Evolutionary conservation across 2,888 invertebrate species (phyloP).

Genomic region (Himalopsyche kuldschensis): DNA sequence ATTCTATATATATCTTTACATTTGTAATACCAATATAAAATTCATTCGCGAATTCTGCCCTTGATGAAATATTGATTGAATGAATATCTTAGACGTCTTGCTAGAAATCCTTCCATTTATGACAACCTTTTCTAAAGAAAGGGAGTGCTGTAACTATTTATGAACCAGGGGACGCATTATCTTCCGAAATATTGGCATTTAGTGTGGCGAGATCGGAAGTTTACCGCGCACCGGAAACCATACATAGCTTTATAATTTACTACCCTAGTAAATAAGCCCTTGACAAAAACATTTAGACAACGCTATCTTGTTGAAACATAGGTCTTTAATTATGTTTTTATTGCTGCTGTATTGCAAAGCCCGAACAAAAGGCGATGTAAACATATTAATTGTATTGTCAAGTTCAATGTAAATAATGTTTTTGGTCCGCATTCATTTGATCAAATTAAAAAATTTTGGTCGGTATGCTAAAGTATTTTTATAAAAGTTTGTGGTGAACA

Average conservation of each 20-base stretch:
- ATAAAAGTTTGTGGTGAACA: too few species aligned
- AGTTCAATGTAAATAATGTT: too few species aligned
- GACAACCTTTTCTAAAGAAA: background rate
- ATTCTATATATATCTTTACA: too few species aligned
- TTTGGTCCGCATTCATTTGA: too few species aligned
- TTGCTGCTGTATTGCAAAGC: background rate
- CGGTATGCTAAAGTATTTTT: too few species aligned
- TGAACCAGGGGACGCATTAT: constrained; percentile 25
- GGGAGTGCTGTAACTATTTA: constrained; percentile 13
- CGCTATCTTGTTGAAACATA: background rate
- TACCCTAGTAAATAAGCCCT: background rate
- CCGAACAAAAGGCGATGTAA: too few species aligned
- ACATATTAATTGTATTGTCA: too few species aligned
- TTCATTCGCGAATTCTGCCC: too few species aligned
- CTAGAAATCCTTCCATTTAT: background rate
- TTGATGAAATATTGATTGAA: too few species aligned
- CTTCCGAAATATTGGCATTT: constrained; percentile 34
- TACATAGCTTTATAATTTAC: background rate
- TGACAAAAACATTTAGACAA: background rate
- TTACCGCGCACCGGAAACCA: background rate
- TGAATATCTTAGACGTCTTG: too few species aligned
- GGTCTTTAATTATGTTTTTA: background rate
- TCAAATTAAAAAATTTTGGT: too few species aligned
- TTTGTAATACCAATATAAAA: too few species aligned
- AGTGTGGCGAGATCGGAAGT: constrained; percentile 14